A percentile compares a stretch with the other conserved stretches of the same genome.
phyloP scores from a whole-genome alignment of 2,113 vertebrate genomes.

The Gobio gobio region DNA sequence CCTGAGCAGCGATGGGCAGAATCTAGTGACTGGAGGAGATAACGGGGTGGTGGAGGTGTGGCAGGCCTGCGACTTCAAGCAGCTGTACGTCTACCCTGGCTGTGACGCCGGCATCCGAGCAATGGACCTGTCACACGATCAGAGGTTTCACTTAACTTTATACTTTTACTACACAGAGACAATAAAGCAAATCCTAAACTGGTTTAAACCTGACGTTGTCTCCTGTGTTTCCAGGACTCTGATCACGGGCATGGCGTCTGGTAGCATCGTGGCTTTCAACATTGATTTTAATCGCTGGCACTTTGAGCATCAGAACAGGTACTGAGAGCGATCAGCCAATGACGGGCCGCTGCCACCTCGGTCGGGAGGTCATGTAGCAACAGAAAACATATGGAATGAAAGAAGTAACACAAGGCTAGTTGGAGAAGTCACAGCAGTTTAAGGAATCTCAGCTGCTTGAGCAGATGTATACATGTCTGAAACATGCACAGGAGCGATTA shows the following conservation, averaged over 20 bases:
- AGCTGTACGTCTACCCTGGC: constrained; percentile 98
- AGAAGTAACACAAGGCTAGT: not conserved
- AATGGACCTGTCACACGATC: constrained; percentile 98
- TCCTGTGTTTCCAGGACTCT: constrained; percentile 83
- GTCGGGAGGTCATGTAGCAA: constrained; percentile 46
- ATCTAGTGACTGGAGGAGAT: constrained; percentile 95
- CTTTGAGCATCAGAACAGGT: constrained; percentile 97
- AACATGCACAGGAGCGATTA: not conserved
- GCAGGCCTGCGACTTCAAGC: constrained; percentile 99
- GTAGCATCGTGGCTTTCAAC: constrained; percentile 98
- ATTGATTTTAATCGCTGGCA: constrained; percentile 99
- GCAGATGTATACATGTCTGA: not conserved
- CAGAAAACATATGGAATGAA: not conserved
- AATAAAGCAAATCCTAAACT: not conserved
- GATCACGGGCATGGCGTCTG: constrained; percentile 98
- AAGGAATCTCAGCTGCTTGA: constrained; percentile 1
- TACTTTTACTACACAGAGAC: not conserved
- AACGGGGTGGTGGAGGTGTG: constrained; percentile 98
- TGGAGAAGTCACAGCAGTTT: not conserved
- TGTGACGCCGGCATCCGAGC: constrained; percentile 97
- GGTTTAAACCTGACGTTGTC: not conserved
- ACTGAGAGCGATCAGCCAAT: constrained; percentile 78
- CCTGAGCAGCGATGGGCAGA: constrained; percentile 98
- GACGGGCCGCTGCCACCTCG: not conserved
- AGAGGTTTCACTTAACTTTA: constrained; percentile 81